These are phyloP conservation scores for Pedicia rivosa DNA, from an alignment of 2,888 invertebrate species.

Conservation along the genomic window DNA sequence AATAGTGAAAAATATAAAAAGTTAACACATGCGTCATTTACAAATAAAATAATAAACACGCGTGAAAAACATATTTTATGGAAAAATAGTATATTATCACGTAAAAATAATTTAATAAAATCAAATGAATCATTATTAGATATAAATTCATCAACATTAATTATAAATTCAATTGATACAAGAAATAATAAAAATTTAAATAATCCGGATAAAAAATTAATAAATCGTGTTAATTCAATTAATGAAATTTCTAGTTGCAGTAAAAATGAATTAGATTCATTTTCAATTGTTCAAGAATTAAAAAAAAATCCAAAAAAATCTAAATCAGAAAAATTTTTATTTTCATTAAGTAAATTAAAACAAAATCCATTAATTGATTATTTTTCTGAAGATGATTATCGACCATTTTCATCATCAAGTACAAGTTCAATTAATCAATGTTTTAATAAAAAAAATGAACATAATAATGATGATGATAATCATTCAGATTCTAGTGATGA, in stretches of 20 bases:
- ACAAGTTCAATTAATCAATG: too few species aligned
- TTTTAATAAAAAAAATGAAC: too few species aligned
- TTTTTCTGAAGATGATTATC: too few species aligned
- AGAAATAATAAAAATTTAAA: too few species aligned
- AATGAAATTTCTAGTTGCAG: conserved; percentile 16
- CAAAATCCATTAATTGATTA: conserved; percentile 17
- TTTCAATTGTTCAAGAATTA: neutral
- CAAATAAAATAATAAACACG: conserved; percentile 11
- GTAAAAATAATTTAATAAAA: conserved; percentile 30
- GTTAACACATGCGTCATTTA: conserved; percentile 28
- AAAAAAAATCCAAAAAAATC: conserved; percentile 11
- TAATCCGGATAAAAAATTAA: too few species aligned
- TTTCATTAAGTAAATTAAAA: conserved; percentile 23
- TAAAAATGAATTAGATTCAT: neutral
- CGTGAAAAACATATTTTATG: conserved; percentile 2
- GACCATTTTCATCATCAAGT: too few species aligned
- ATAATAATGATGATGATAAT: conserved; percentile 7
- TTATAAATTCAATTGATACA: too few species aligned
- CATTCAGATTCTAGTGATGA: conserved; percentile 11
- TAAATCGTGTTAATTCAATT: conserved; percentile 20
- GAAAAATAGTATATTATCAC: conserved; percentile 9
- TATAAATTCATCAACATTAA: neutral
- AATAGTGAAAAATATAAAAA: conserved; percentile 30
- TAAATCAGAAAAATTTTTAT: conserved; percentile 22
- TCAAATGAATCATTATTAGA: conserved; percentile 30